Conservation (phyloP, 1,140 invertebrate species). For the Hypsibius dujardini region DNA sequence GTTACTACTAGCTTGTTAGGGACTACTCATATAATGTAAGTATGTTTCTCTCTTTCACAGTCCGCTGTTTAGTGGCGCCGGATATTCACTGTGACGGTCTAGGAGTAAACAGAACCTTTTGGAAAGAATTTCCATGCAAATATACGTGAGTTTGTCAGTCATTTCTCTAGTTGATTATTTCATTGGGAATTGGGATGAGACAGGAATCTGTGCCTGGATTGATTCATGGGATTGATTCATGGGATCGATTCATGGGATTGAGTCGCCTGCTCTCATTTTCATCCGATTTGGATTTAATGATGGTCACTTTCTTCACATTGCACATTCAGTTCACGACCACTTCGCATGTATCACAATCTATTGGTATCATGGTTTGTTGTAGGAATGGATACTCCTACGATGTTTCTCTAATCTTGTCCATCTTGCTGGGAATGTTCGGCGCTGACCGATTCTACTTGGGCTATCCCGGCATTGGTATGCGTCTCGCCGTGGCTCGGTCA, state of each 20-base stretch:
- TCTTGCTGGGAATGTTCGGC: conserved; percentile 91
- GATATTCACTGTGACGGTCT: conserved; percentile 59
- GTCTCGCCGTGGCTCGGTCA: background rate
- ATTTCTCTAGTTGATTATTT: conserved; percentile 17
- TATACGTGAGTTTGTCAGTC: conserved; percentile 58
- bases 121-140: conserved; percentile 62
- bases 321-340: background rate
- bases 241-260: no score
- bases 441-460: conserved; percentile 88
- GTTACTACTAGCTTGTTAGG: conserved; percentile 19
- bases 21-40: no score
- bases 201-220: background rate
- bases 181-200: background rate
- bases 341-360: conserved; percentile 20
- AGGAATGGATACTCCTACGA: conserved; percentile 86
- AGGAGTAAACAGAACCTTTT: conserved; percentile 57
- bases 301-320: no score
- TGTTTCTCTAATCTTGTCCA: conserved; percentile 70
- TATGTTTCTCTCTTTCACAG: conserved; percentile 38
- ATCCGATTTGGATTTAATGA: no score
- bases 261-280: no score
- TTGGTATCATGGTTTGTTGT: conserved; percentile 28
- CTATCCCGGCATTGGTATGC: conserved; percentile 60
- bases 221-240: no score
- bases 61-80: conserved; percentile 59